These are phyloP conservation scores for Melanophora roralis DNA, from an alignment of 2,888 invertebrate species.

Conservation along the genomic window DNA sequence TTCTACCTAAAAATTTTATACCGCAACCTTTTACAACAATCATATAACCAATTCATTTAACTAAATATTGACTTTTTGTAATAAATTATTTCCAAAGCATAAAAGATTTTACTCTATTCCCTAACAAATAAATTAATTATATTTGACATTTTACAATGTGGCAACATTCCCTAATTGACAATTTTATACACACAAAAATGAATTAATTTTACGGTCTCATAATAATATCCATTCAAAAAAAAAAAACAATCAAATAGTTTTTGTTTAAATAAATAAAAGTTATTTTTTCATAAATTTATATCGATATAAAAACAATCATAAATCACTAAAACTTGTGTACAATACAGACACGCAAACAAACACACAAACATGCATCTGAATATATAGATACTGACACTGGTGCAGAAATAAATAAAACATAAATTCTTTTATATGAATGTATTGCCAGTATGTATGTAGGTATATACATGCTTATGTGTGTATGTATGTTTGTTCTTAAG, in stretches of 20 bases:
- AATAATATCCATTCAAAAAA: conserved; percentile 17
- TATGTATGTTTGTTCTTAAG: background rate
- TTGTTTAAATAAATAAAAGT: conserved; percentile 30
- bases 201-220: background rate
- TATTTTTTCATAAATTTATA: conserved; percentile 17
- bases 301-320: conserved; percentile 45
- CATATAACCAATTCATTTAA: background rate
- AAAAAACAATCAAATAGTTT: conserved; percentile 35
- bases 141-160: background rate
- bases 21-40: background rate
- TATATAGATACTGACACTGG: background rate
- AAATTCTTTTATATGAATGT: conserved; percentile 3
- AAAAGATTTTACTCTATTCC: background rate
- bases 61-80: no score
- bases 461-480: background rate
- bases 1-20: background rate
- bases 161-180: conserved; percentile 30
- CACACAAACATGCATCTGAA: background rate
- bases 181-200: background rate
- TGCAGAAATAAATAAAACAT: background rate
- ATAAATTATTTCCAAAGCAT: no score
- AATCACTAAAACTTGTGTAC: conserved; percentile 34
- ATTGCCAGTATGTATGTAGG: background rate
- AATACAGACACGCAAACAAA: background rate
- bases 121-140: conserved; percentile 1